phyloP scores from a whole-genome alignment of 2,113 vertebrate species.

The Amphiprion ocellaris region DNA sequence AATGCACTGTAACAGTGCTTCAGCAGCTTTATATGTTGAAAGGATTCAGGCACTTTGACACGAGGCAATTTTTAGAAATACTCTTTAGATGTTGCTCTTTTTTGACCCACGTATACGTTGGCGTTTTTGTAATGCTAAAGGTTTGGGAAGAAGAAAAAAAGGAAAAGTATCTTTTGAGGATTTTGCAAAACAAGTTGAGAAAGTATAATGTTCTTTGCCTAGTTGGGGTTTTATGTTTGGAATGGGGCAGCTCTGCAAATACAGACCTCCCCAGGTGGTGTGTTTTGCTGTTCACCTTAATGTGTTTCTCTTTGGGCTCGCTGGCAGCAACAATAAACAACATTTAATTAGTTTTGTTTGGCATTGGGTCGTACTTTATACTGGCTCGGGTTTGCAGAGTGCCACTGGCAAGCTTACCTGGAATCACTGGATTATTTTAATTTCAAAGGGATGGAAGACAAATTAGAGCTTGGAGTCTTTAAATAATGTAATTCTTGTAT shows the following conservation, averaged over 20 bases:
- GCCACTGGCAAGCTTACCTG: slow-evolving; percentile 60
- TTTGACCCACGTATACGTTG: slow-evolving; percentile 2
- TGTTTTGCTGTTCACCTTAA: slow-evolving; percentile 47
- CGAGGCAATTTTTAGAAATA: slow-evolving; percentile 25
- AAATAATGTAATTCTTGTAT: slow-evolving; percentile 8
- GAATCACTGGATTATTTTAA: slow-evolving; percentile 52
- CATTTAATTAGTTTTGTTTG: slow-evolving; percentile 71
- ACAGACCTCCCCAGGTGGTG: slow-evolving; percentile 32
- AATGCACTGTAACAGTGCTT: slow-evolving; percentile 19
- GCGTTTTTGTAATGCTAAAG: slow-evolving; percentile 2
- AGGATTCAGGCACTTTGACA: slow-evolving; percentile 6
- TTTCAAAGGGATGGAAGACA: slow-evolving; percentile 35
- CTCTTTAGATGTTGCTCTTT: slow-evolving; percentile 23
- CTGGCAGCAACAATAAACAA: slow-evolving; percentile 66
- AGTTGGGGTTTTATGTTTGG: slow-evolving; percentile 10
- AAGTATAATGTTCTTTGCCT: slow-evolving; percentile 4
- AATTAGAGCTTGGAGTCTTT: slow-evolving; percentile 31
- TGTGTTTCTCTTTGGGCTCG: slow-evolving; percentile 45
- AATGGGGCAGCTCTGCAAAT: slow-evolving; percentile 4
- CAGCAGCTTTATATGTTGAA: slow-evolving; percentile 33
- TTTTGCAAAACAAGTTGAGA: slow-evolving; percentile 3
- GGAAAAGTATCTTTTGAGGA: slow-evolving; percentile 1
- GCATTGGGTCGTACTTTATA: slow-evolving; percentile 52
- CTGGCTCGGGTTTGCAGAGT: slow-evolving; percentile 34
- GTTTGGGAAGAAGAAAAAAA: slow-evolving; percentile 12